Evolutionary conservation across 2,113 vertebrate species (phyloP).

Genomic region (Cavia aperea): DNA sequence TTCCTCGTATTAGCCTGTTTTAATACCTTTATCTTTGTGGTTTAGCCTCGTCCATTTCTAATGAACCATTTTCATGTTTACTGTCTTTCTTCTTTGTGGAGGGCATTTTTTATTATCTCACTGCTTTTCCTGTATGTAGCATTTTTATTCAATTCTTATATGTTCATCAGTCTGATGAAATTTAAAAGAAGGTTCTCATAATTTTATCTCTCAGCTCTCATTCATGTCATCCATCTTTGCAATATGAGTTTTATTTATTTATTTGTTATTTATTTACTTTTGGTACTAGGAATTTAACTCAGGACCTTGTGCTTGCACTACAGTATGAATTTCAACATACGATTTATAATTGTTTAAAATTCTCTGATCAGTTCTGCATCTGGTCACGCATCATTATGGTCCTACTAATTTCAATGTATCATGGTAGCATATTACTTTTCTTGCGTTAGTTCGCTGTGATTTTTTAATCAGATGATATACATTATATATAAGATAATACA

Average conservation of each 20-base stretch:
- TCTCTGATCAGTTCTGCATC: not conserved
- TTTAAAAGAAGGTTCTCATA: slow-evolving; percentile 6
- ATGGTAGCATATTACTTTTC: not conserved
- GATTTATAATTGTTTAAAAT: not conserved
- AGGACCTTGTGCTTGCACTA: too few species aligned
- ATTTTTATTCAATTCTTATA: not conserved
- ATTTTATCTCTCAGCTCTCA: not conserved
- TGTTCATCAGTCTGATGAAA: not conserved
- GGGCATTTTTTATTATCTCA: not conserved
- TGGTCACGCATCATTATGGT: not conserved
- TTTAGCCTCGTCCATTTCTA: not conserved
- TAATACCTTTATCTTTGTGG: not conserved
- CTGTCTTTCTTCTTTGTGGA: not conserved
- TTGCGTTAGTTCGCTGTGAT: not conserved
- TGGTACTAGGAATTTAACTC: too few species aligned
- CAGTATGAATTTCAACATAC: not conserved
- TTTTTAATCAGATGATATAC: not conserved
- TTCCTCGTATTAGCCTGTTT: not conserved
- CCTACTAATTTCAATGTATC: not conserved
- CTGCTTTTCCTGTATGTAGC: not conserved
- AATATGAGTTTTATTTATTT: not conserved
- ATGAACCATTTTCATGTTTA: not conserved
- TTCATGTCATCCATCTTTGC: not conserved
- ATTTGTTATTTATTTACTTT: too few species aligned
- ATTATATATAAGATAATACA: not conserved